phyloP scores from a whole-genome alignment of 2,888 invertebrate genomes.

The Tinea semifulvella region DNA sequence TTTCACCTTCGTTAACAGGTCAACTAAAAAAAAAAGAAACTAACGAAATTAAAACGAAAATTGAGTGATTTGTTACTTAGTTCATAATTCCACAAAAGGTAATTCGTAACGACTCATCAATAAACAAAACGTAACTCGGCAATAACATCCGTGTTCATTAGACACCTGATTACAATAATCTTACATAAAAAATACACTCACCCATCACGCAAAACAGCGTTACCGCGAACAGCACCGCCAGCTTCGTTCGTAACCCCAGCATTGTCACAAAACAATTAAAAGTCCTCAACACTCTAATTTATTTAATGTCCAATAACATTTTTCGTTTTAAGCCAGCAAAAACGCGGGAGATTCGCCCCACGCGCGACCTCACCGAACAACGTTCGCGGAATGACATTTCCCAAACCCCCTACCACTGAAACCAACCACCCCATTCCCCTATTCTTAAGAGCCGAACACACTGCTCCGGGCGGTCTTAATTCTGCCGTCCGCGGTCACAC shows the following conservation, averaged over 20 bases:
- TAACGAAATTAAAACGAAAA: no score
- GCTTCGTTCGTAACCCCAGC: constrained; percentile 37
- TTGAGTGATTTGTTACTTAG: no score
- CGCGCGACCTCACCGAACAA: background rate
- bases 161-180: background rate
- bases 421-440: constrained; percentile 1
- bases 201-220: constrained; percentile 34
- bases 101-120: no score
- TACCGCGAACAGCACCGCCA: constrained; percentile 36
- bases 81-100: no score
- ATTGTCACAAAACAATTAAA: constrained; percentile 29
- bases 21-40: no score
- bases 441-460: background rate
- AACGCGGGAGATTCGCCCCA: background rate
- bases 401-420: background rate
- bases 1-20: no score
- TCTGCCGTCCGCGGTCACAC: no score
- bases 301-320: background rate
- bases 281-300: background rate
- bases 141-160: background rate
- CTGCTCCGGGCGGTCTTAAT: no score
- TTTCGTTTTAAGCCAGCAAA: background rate
- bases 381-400: background rate
- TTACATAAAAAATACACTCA: constrained; percentile 27
- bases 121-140: no score